Conservation (phyloP, 2,888 invertebrate species). For the Omphaloscelis lunosa region DNA sequence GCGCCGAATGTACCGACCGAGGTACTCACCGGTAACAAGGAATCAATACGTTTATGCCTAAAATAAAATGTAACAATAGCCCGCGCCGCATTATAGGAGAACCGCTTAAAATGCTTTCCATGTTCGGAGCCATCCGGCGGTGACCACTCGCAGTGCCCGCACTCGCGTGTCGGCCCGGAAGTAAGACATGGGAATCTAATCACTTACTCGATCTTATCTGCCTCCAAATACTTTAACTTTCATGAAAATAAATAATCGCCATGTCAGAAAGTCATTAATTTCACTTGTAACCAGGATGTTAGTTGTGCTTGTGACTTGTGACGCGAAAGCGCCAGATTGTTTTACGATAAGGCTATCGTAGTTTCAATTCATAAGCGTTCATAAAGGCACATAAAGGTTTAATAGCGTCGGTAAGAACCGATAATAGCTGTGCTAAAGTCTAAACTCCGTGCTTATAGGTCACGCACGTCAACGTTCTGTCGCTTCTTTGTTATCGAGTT, state of each 20-base stretch:
- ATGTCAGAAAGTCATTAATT: constrained; percentile 82
- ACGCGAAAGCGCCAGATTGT: constrained; percentile 75
- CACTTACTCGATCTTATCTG: constrained; percentile 79
- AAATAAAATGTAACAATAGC: constrained; percentile 87
- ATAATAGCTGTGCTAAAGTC: constrained; percentile 53
- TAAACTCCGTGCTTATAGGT: constrained; percentile 33
- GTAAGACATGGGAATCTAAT: constrained; percentile 83
- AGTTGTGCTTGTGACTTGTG: constrained; percentile 75
- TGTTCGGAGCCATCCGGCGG: constrained; percentile 86
- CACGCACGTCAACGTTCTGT: constrained; percentile 36
- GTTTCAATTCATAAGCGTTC: constrained; percentile 71
- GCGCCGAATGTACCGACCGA: constrained; percentile 42
- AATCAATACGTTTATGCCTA: constrained; percentile 83
- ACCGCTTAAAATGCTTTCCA: constrained; percentile 90
- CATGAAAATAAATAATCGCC: constrained; percentile 73
- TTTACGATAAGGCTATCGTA: constrained; percentile 74
- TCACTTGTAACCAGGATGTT: constrained; percentile 82
- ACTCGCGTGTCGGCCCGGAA: constrained; percentile 78
- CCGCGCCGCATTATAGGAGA: constrained; percentile 78
- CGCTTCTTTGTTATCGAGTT: constrained; percentile 20
- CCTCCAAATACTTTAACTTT: constrained; percentile 75
- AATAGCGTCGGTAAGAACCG: constrained; percentile 61
- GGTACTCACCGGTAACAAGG: constrained; percentile 59
- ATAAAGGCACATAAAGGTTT: constrained; percentile 64
- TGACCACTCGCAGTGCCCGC: constrained; percentile 70